These are phyloP conservation scores for Triplophysa bombifrons DNA, from an alignment of 2,797 vertebrate species.

Conservation along the genomic window DNA sequence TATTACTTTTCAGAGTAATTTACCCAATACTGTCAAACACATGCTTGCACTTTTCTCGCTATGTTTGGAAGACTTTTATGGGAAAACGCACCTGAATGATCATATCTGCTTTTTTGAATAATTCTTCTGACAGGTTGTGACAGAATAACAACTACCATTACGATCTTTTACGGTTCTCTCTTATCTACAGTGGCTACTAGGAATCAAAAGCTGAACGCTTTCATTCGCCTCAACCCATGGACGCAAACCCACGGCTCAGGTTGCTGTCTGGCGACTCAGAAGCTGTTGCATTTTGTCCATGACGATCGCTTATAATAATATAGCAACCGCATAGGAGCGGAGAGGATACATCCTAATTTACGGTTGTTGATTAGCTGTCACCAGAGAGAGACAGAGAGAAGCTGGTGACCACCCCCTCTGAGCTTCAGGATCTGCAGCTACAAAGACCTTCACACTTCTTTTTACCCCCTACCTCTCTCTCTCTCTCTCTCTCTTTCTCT, in stretches of 20 bases:
- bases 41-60: no score
- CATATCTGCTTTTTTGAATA: neutral
- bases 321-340: conserved; percentile 23
- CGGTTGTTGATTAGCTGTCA: conserved; percentile 67
- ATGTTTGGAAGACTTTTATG: no score
- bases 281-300: conserved; percentile 40
- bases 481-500: neutral
- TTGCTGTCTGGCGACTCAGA: conserved; percentile 2
- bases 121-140: neutral
- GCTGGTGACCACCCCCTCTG: conserved; percentile 52
- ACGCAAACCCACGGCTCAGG: neutral
- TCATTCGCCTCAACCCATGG: conserved; percentile 24
- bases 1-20: no score
- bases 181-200: conserved; percentile 19
- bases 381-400: conserved; percentile 39
- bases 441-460: conserved; percentile 60
- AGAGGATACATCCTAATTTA: conserved; percentile 59
- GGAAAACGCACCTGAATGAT: neutral
- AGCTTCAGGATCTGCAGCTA: conserved; percentile 51
- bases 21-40: no score
- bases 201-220: conserved; percentile 29
- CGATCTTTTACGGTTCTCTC: conserved; percentile 20
- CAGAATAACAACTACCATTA: neutral
- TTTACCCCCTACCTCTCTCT: conserved; percentile 34
- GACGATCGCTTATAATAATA: conserved; percentile 49